Evolutionary conservation across 1,140 invertebrate genomes (phyloP).

Genomic region (Paraescarpia echinospica): DNA sequence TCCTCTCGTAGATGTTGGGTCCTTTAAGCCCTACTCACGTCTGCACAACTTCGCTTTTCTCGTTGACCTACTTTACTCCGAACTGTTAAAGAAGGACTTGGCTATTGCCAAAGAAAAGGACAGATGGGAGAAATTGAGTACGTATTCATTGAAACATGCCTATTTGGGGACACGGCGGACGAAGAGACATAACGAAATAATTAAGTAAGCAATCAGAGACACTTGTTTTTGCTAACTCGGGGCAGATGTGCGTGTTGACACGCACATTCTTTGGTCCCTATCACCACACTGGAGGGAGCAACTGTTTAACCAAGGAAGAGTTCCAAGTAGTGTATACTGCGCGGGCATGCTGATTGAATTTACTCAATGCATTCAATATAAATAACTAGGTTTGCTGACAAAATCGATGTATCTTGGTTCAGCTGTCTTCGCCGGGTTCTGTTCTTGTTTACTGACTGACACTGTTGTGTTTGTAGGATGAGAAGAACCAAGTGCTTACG

Average conservation of each 20-base stretch:
- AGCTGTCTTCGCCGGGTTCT: neutral
- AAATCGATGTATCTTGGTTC: neutral
- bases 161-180: neutral
- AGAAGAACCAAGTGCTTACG: conserved; percentile 86
- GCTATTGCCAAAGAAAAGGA: neutral
- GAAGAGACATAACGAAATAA: too few relatives aligned
- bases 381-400: neutral
- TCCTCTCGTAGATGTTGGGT: too few relatives aligned
- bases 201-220: neutral
- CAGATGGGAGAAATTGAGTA: neutral
- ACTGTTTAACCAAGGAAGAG: neutral
- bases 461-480: conserved; percentile 61
- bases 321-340: neutral
- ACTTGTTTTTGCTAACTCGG: neutral
- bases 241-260: too few relatives aligned
- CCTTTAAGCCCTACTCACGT: neutral
- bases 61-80: neutral
- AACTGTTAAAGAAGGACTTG: neutral
- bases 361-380: neutral
- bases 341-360: neutral
- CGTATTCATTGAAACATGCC: neutral
- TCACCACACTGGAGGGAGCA: neutral
- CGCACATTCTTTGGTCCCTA: too few relatives aligned
- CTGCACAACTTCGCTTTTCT: neutral
- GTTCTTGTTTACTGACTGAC: neutral